Conservation (phyloP, 2,888 invertebrate species). For the Stomorhina lunata region DNA sequence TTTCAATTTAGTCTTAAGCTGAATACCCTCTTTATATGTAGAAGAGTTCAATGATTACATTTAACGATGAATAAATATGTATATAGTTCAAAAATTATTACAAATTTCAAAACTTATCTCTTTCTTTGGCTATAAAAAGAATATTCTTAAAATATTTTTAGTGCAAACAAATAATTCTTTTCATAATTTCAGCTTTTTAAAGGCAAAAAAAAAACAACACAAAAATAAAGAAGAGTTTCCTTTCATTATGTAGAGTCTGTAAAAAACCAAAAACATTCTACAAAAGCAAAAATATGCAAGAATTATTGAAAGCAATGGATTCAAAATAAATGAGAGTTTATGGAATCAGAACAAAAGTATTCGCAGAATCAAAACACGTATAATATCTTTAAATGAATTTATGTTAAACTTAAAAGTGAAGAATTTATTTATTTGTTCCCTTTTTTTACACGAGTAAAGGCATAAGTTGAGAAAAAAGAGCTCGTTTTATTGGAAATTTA, state of each 20-base stretch:
- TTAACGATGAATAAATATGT: constrained; percentile 30
- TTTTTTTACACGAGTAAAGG: not conserved
- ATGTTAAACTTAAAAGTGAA: constrained; percentile 8
- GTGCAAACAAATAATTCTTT: constrained; percentile 50
- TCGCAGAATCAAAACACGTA: constrained; percentile 27
- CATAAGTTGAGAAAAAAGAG: constrained; percentile 29
- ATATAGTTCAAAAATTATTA: not conserved
- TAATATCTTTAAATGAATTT: too few relatives aligned
- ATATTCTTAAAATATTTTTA: constrained; percentile 35
- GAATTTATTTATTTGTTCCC: not conserved
- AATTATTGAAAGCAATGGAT: constrained; percentile 40
- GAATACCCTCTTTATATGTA: constrained; percentile 32
- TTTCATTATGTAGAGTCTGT: constrained; percentile 41
- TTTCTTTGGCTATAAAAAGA: constrained; percentile 2
- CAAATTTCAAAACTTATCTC: constrained; percentile 52
- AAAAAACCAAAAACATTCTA: too few relatives aligned
- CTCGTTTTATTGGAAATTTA: constrained; percentile 25
- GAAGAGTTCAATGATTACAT: not conserved
- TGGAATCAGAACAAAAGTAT: not conserved
- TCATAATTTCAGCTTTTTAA: constrained; percentile 6
- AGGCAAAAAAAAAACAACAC: too few relatives aligned
- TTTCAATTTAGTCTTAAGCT: too few relatives aligned
- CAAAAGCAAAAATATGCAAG: constrained; percentile 8
- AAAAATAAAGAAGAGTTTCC: constrained; percentile 28
- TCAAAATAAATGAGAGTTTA: constrained; percentile 23